A percentile compares a stretch with the other conserved stretches of the same genome.
Evolutionary conservation across 2,888 invertebrate genomes (phyloP).

Genomic region (Girardia tigrina): DNA sequence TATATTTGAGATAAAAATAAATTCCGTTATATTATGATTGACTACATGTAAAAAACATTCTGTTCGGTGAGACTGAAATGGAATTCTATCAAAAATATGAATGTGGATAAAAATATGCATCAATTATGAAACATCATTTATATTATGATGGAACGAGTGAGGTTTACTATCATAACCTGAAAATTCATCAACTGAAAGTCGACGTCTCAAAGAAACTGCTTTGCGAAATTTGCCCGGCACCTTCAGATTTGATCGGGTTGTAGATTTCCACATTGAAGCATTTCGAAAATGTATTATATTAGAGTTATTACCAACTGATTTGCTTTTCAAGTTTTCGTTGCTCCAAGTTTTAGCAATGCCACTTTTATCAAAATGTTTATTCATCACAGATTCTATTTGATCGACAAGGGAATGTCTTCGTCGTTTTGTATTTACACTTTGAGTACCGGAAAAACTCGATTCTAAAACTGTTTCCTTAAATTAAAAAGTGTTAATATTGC

Average conservation of each 20-base stretch:
- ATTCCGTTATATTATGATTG: no score
- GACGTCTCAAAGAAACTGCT: neutral
- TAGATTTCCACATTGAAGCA: neutral
- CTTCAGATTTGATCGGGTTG: neutral
- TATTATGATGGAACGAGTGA: neutral
- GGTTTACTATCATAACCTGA: neutral
- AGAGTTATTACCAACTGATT: neutral
- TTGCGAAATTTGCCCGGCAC: neutral
- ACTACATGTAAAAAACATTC: no score
- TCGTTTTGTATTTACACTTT: neutral
- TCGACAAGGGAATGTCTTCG: constrained; percentile 11
- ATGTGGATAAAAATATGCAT: neutral
- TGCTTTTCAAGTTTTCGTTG: constrained; percentile 8
- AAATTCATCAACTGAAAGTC: neutral
- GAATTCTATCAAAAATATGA: no score
- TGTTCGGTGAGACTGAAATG: no score
- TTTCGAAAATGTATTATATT: neutral
- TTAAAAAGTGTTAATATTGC: no score
- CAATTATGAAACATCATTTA: neutral
- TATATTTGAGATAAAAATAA: no score
- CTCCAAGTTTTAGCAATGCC: neutral
- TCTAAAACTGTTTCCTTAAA: neutral
- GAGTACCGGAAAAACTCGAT: neutral
- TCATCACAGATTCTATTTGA: constrained; percentile 12
- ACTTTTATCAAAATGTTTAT: constrained; percentile 14